Percentiles rank a stretch among this genome's conserved stretches.
Conservation (phyloP, 1,140 invertebrate species). For the Psilanteris sp. region DNA sequence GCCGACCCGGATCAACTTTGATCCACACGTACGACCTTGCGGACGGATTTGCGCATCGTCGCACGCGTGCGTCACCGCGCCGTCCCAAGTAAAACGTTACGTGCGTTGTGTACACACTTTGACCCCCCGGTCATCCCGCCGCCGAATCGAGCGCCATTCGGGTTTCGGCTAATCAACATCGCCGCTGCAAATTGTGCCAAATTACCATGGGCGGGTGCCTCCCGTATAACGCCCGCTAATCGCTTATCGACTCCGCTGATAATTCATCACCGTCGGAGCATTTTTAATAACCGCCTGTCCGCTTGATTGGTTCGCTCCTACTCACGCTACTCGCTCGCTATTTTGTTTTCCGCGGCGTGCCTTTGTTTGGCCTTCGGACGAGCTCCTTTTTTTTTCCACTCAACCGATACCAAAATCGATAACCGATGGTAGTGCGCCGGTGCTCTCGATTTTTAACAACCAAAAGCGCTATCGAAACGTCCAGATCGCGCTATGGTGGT, state of each 20-base stretch:
- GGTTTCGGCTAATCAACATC: too few species aligned
- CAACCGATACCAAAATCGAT: too few species aligned
- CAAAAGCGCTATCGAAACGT: too few species aligned
- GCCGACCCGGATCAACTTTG: not conserved
- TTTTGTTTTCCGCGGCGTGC: too few species aligned
- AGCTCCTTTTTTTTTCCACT: too few species aligned
- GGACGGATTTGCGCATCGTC: constrained; percentile 4
- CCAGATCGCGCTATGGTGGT: too few species aligned
- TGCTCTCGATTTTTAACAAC: too few species aligned
- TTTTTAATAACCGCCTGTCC: not conserved
- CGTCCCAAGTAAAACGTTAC: constrained; percentile 4
- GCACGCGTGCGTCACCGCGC: not conserved
- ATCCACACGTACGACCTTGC: constrained; percentile 13
- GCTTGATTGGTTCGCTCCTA: not conserved
- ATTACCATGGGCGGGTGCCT: not conserved
- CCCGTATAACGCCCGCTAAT: not conserved
- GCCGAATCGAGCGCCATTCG: not conserved
- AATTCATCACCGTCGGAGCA: not conserved
- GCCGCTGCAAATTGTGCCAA: constrained; percentile 1
- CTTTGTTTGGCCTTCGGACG: too few species aligned
- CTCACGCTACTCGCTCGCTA: too few species aligned
- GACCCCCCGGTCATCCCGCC: constrained; percentile 2
- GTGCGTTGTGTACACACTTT: not conserved
- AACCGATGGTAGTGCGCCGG: too few species aligned
- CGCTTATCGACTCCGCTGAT: not conserved